These are phyloP conservation scores for Caenorhabditis macrosperma DNA, from an alignment of 2,888 invertebrate genomes.

Conservation along the genomic window DNA sequence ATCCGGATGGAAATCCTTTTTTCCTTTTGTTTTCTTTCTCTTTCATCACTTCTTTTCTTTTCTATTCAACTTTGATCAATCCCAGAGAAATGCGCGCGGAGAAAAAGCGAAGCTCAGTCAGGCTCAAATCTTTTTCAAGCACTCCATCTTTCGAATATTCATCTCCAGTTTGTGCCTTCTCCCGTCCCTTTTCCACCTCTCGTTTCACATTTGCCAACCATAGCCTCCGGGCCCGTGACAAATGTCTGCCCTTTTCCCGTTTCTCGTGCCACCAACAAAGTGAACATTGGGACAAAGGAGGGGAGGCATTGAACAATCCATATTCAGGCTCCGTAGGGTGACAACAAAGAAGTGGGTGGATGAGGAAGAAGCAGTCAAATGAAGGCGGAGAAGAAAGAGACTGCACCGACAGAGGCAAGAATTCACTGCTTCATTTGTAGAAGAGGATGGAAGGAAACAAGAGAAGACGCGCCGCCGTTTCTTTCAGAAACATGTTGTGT, in stretches of 20 bases:
- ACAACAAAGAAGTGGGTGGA: conserved; percentile 2
- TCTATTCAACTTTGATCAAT: conserved; percentile 2
- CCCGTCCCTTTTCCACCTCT: neutral
- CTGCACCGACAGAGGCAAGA: neutral
- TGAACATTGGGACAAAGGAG: conserved; percentile 24
- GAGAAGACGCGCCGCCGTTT: neutral
- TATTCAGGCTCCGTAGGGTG: conserved; percentile 1
- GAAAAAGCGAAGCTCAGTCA: conserved; percentile 20
- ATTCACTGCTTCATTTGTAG: neutral
- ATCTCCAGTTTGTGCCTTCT: conserved; percentile 2
- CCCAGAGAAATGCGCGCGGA: neutral
- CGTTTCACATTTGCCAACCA: conserved; percentile 10
- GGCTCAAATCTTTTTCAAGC: conserved; percentile 21
- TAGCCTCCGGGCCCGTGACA: neutral
- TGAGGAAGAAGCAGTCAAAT: conserved; percentile 7
- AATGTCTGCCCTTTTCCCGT: conserved; percentile 4
- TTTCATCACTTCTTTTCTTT: neutral
- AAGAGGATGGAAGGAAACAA: neutral
- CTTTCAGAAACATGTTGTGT: neutral
- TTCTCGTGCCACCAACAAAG: conserved; percentile 5
- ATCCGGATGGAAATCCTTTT: neutral
- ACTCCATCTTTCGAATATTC: conserved; percentile 27
- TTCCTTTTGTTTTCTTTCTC: neutral
- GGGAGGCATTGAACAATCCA: neutral
- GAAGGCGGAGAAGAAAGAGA: neutral